Evolutionary conservation across 2,113 vertebrate genomes (phyloP), one percentile per base, ranked within the genome.

Genomic region (Brachyhypopomus gauderio): DNA sequence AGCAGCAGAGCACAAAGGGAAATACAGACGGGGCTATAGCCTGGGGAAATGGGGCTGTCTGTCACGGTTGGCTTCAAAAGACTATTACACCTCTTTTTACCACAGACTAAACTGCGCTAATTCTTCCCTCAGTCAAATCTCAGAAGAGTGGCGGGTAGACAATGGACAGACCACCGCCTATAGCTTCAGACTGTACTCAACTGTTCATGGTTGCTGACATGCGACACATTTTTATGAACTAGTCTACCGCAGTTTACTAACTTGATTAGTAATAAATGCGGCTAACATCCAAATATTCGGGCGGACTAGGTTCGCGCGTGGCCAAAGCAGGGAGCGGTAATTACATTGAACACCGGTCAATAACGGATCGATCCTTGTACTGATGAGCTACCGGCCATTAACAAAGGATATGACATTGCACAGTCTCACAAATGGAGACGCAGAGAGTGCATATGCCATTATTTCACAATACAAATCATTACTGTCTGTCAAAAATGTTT

Each of bases 1-100:
- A 81, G 82, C 78, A 75, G 85, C 76, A 72, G 66, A 77, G 82
- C 88, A 92, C 90, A 93, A 91, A 91, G 80, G 81, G 84, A 86
- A 85, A 74, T 75, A 78, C 75, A 70, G 55, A 77, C 14, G 25
- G 48, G 22, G 25, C 62, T 60, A 25, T 22, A 82, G 85, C 89
- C 85, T 66, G 63, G 85, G 88, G 88, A 79, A 83, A 73, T 52
- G 70, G 80, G 87, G 80, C 81, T 85, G 88, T 81, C 71, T 77
- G 85, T 84, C 41, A 84, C 81, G 86, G 83, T 82, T 83, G 59
- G 79, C 86, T 85, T 84, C 77, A 78, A 86, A 88, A 86, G 77
- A 80, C 78, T 52, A 71, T 78, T 70, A 58, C 78, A 77, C 60
- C 69, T 72, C 41, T 38, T 78, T 64, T 62, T 17, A 34, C 36